Base-by-base conservation (phyloP, 2,797 vertebrate species). In the Neoniphon sammara region DNA sequence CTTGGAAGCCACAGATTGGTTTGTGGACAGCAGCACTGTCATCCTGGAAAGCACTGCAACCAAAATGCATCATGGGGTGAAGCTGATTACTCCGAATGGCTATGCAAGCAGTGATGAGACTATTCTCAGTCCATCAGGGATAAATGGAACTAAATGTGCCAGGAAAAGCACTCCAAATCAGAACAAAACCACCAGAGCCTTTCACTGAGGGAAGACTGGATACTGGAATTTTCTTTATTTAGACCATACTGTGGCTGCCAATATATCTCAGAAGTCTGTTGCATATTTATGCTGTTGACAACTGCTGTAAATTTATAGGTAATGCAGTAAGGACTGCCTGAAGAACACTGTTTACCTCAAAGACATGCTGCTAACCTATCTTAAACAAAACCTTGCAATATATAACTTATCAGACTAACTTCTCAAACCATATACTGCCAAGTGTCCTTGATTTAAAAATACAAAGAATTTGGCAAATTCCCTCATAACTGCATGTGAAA, bases 101-200 rank as follows among this genome's bases (percentile, higher is more conserved):
- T 23, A 20, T 31, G 44, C 27, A 39, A 52, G 12, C 63, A 27
- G 42, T 72, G 15, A 63, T 61, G 56, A 2, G 20, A 52, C 49
- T 15, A 49, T 56, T 54, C 61, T 23, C 44, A 34, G 20, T 57
- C 36, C n/a, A 61, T 14, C 25, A 10, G 39, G 8, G n/a, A 73
- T 52, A 55, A 46, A 31, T 56, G 44, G 27, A 58, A 50, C n/a
- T 66, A 11, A 71, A 46, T 6, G 46, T 69, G 60, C 67, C 5
- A 39, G 7, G 21, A 44, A 52, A 72, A 36, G 7, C 46, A 20
- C 11, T 63, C 2, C 18, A 44, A n/a, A 61, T 17, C n/a, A 12
- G 44, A 31, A 50, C 31, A 58, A 10, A 66, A 20, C 3, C 39
- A 27, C 1, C 7, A 27, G 39, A 56, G 20, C 30, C 15, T 46